Evolutionary conservation across 2,113 vertebrate species (phyloP).

Genomic region (Vireo altiloquus): DNA sequence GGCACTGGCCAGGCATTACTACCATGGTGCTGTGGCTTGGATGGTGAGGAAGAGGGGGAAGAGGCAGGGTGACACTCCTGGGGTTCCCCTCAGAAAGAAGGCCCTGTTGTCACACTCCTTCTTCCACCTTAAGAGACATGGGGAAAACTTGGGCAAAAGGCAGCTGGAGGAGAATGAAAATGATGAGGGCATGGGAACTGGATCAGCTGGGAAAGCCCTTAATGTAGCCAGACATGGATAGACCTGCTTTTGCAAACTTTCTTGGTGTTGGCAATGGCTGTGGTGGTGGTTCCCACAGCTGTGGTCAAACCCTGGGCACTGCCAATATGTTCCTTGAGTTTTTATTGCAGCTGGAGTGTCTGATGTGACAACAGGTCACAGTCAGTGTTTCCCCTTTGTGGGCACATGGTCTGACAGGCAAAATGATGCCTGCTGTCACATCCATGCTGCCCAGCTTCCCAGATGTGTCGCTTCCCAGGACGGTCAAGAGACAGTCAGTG

Average conservation of each 20-base stretch:
- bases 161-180: neutral
- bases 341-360: neutral
- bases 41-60: neutral
- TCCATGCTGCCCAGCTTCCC: neutral
- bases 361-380: constrained; percentile 28
- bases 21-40: neutral
- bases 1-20: neutral
- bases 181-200: neutral
- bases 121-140: neutral
- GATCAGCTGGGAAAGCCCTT: neutral
- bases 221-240: neutral
- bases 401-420: neutral
- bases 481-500: neutral
- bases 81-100: neutral
- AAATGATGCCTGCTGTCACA: neutral
- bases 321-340: neutral
- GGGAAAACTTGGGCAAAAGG: neutral
- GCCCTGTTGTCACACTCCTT: neutral
- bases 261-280: neutral
- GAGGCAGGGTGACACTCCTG: neutral
- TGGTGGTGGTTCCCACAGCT: neutral
- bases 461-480: neutral
- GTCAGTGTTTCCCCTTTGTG: neutral
- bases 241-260: neutral
- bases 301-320: neutral